Evolutionary conservation across 2,113 vertebrate species (phyloP).

Genomic region (Protomyctophum bolini): DNA sequence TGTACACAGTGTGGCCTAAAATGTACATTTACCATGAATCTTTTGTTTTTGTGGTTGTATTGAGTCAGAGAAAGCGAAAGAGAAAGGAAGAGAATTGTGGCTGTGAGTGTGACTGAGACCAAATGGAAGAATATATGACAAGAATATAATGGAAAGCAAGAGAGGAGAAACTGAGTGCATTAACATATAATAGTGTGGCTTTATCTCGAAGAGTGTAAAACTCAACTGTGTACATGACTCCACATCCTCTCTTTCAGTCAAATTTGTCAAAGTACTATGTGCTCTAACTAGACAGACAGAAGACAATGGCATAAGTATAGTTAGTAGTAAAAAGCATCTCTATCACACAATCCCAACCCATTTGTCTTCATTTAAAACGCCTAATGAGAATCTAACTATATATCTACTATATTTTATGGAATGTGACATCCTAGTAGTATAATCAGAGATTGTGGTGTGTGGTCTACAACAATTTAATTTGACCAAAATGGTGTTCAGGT

Average conservation of each 20-base stretch:
- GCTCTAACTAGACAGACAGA: not conserved
- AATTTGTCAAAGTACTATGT: not conserved
- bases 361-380: not conserved
- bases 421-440: too few relatives aligned
- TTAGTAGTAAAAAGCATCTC: not conserved
- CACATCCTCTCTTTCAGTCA: not conserved
- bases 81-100: not conserved
- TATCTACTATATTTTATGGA: too few relatives aligned
- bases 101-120: too few relatives aligned
- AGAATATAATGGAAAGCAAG: too few relatives aligned
- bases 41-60: not conserved
- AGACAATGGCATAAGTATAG: not conserved
- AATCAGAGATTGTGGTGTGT: too few relatives aligned
- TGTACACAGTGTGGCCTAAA: not conserved
- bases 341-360: not conserved
- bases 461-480: too few relatives aligned
- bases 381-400: too few relatives aligned
- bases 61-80: not conserved
- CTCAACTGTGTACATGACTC: not conserved
- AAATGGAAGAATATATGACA: too few relatives aligned
- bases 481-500: too few relatives aligned
- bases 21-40: not conserved
- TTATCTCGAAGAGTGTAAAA: not conserved
- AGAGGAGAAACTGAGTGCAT: not conserved
- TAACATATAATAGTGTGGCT: not conserved